Percentiles rank a stretch among this genome's conserved stretches.
phyloP scores from a whole-genome alignment of 2,113 vertebrate species.

The Platycercus adscitus region DNA sequence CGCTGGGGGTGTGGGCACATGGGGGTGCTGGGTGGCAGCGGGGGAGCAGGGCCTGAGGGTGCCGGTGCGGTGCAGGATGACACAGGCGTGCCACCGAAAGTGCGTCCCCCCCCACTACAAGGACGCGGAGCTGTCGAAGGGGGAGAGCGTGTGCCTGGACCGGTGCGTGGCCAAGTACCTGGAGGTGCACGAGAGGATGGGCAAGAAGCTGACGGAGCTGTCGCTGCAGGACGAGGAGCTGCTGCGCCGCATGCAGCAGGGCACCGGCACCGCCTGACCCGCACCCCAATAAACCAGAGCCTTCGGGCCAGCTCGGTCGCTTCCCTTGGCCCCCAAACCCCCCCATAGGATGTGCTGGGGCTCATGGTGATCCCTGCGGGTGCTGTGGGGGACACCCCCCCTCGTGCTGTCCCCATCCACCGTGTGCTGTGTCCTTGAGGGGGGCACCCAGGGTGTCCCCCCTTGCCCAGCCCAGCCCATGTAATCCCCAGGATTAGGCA shows the following conservation, averaged over 20 bases:
- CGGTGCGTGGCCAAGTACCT: constrained; percentile 97
- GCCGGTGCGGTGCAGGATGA: constrained; percentile 82
- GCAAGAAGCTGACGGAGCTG: constrained; percentile 92
- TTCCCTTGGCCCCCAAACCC: neutral
- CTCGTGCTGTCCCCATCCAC: neutral
- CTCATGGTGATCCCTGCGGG: rapidly evolving
- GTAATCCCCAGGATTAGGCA: constrained; percentile 43
- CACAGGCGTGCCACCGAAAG: constrained; percentile 93
- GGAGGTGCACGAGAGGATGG: constrained; percentile 93
- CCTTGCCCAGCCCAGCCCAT: neutral
- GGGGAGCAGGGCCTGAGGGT: neutral
- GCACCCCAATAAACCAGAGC: constrained; percentile 7
- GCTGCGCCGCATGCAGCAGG: constrained; percentile 86
- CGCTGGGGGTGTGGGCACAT: neutral
- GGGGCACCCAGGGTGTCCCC: neutral
- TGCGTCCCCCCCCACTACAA: constrained; percentile 95
- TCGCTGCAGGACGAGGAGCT: constrained; percentile 93
- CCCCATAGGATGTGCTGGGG: neutral
- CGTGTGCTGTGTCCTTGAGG: neutral
- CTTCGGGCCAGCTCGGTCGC: neutral
- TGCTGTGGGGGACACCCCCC: neutral
- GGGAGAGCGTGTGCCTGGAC: constrained; percentile 93
- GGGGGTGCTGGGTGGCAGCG: too few relatives aligned
- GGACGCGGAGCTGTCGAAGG: constrained; percentile 94
- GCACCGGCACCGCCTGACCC: constrained; percentile 19